phyloP scores from a whole-genome alignment of 2,888 invertebrate species.

The Loripinus fragilis region DNA sequence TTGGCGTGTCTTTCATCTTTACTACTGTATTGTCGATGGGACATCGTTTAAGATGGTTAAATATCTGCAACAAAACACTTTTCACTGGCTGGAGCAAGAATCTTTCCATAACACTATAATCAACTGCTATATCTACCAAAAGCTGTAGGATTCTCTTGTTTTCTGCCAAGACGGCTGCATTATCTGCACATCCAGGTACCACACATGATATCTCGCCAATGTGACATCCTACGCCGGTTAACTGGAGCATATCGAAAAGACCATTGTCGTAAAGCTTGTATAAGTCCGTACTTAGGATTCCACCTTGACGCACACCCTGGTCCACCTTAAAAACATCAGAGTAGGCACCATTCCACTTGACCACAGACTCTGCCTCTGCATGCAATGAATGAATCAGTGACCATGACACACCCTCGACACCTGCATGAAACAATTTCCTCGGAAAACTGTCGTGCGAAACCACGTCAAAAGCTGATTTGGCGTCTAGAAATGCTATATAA shows the following conservation, averaged over 20 bases:
- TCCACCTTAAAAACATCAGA: not conserved
- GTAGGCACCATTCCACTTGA: not conserved
- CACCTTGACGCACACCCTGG: slow-evolving; percentile 18
- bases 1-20: not conserved
- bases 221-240: not conserved
- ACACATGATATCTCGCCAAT: not conserved
- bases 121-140: not conserved
- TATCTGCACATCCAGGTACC: not conserved
- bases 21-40: not conserved
- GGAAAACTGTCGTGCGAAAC: slow-evolving; percentile 22
- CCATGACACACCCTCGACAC: slow-evolving; percentile 12
- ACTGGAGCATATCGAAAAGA: not conserved
- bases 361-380: not conserved
- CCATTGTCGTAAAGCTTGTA: not conserved
- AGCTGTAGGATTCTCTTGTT: not conserved
- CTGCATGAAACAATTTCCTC: slow-evolving; percentile 18
- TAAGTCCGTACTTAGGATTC: slow-evolving; percentile 8
- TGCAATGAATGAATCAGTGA: slow-evolving; percentile 10
- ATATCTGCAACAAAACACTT: slow-evolving; percentile 6
- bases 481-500: slow-evolving; percentile 18
- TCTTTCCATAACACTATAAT: slow-evolving; percentile 10
- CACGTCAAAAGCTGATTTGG: slow-evolving; percentile 35
- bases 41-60: not conserved
- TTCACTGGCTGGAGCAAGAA: slow-evolving; percentile 22
- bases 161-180: not conserved